Conservation (phyloP, 2,113 vertebrate species). For the Tragulus kanchil region DNA sequence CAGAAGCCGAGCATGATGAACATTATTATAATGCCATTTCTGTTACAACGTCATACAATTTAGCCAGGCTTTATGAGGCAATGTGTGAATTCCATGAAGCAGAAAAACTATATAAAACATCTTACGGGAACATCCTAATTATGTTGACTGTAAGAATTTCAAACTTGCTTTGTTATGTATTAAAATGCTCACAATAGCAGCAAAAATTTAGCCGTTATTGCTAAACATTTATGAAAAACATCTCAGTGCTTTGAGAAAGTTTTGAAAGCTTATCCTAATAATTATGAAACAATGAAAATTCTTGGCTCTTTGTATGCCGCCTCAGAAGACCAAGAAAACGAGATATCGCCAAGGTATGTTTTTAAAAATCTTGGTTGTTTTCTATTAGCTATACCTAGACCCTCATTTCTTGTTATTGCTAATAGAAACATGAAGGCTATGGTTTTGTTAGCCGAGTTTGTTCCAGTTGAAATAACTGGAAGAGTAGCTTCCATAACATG, state of each 20-base stretch:
- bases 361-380: slow-evolving; percentile 28
- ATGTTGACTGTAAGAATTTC: slow-evolving; percentile 96
- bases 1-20: slow-evolving; percentile 98
- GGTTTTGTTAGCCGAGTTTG: slow-evolving; percentile 27
- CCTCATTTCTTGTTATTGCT: background rate
- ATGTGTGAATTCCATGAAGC: slow-evolving; percentile 99
- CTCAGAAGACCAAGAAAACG: slow-evolving; percentile 98
- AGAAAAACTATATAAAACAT: slow-evolving; percentile 99
- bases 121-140: slow-evolving; percentile 98
- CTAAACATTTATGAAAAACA: no score
- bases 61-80: slow-evolving; percentile 97
- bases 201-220: slow-evolving; percentile 50
- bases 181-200: slow-evolving; percentile 24
- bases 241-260: slow-evolving; percentile 99
- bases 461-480: slow-evolving; percentile 11
- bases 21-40: slow-evolving; percentile 99
- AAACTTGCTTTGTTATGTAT: slow-evolving; percentile 55
- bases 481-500: background rate
- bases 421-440: background rate
- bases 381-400: background rate
- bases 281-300: slow-evolving; percentile 99
- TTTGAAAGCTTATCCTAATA: slow-evolving; percentile 98
- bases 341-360: slow-evolving; percentile 95
- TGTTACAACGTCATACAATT: slow-evolving; percentile 98
- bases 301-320: slow-evolving; percentile 98